phyloP scores from a whole-genome alignment of 2,113 vertebrate genomes.

The Myotis lucifugus region DNA sequence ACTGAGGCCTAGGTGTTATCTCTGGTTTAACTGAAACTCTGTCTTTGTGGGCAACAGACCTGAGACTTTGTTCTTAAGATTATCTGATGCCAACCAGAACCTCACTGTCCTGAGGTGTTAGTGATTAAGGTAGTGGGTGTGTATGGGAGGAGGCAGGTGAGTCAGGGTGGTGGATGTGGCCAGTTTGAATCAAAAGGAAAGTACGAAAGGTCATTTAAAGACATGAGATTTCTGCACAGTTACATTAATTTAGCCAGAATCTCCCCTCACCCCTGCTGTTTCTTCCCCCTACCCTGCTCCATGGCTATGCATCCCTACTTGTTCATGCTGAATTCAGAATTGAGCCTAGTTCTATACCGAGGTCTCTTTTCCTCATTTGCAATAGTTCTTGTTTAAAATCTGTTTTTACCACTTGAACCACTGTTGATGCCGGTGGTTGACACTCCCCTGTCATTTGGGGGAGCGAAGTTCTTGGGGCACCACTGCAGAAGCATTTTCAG shows the following conservation, averaged over 20 bases:
- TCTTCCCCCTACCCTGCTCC: rapidly evolving
- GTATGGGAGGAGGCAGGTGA: background rate
- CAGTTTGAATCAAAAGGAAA: background rate
- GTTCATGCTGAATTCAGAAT: background rate
- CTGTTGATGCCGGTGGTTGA: too few relatives aligned
- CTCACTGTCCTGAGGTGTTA: background rate
- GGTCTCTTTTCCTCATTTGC: background rate
- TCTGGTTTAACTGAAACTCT: background rate
- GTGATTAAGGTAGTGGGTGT: background rate
- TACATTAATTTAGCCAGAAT: background rate
- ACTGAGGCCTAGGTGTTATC: background rate
- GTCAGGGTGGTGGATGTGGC: background rate
- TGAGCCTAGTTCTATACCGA: background rate
- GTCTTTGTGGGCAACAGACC: background rate
- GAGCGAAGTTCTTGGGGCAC: too few relatives aligned
- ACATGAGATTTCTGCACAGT: background rate
- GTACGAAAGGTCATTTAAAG: background rate
- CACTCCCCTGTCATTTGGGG: too few relatives aligned
- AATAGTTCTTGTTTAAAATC: background rate
- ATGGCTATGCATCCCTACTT: background rate
- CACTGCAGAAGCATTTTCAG: too few relatives aligned
- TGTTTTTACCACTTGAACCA: background rate
- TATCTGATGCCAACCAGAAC: background rate
- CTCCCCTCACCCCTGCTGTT: background rate
- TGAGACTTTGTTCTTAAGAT: background rate